A percentile compares a stretch with the other conserved stretches of the same genome.
These are phyloP conservation scores for Pyrocephalus nanus DNA, from an alignment of 2,797 vertebrate genomes.

Conservation along the genomic window DNA sequence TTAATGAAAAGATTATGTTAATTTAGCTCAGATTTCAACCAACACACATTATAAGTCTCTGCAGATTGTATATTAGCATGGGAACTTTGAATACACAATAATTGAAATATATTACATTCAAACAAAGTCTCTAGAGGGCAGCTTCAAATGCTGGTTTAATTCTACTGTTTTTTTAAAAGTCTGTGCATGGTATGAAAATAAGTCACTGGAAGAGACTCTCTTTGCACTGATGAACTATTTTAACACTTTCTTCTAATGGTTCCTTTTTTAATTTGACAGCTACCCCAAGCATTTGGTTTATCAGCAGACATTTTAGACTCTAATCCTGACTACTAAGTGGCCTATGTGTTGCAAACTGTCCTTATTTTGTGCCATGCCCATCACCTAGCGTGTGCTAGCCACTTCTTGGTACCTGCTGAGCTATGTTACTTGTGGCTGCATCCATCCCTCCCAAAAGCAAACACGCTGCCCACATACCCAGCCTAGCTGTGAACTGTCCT, in stretches of 20 bases:
- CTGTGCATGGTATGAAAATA: not conserved
- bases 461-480: fast-evolving
- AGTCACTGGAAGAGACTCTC: not conserved
- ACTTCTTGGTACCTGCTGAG: not conserved
- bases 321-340: not conserved
- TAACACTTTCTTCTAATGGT: not conserved
- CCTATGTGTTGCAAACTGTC: not conserved
- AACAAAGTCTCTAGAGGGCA: constrained; percentile 24
- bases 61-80: constrained; percentile 38
- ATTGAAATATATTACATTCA: constrained; percentile 27
- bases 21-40: constrained; percentile 68
- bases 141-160: constrained; percentile 20
- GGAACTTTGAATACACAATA: constrained; percentile 55
- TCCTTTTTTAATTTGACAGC: not conserved
- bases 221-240: not conserved
- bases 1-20: not conserved
- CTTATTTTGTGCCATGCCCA: not conserved
- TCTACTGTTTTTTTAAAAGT: constrained; percentile 1
- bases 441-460: not conserved
- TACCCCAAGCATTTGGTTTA: not conserved
- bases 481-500: not conserved
- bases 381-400: not conserved
- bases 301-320: not conserved
- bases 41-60: constrained; percentile 52
- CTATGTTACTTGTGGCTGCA: not conserved